Percentiles rank a stretch among this genome's conserved stretches.
Conservation (phyloP, 2,797 vertebrate species). For the Coranthus polyacanthus region DNA sequence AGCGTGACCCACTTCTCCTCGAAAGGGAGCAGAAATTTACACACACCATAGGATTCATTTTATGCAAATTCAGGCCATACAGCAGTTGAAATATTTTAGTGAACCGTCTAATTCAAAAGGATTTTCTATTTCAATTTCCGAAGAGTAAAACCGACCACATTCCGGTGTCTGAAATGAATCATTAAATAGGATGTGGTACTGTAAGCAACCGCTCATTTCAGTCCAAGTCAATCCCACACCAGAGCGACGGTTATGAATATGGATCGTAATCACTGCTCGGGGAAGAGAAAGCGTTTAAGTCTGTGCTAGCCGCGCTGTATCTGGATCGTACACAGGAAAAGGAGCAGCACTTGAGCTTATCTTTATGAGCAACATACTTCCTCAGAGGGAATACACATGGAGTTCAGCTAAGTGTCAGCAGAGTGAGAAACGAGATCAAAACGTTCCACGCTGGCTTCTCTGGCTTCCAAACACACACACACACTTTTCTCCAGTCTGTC, state of each 20-base stretch:
- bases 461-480: slow-evolving; percentile 20
- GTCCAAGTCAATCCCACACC: slow-evolving; percentile 8
- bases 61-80: slow-evolving; percentile 68
- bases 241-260: slow-evolving; percentile 43
- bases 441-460: slow-evolving; percentile 6
- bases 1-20: slow-evolving; percentile 74
- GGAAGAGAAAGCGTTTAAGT: slow-evolving; percentile 3
- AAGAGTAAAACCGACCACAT: slow-evolving; percentile 19
- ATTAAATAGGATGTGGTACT: slow-evolving; percentile 31
- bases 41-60: slow-evolving; percentile 62
- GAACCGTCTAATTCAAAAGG: slow-evolving; percentile 46
- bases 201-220: slow-evolving; percentile 15
- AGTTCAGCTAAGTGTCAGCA: slow-evolving; percentile 18
- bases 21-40: slow-evolving; percentile 55
- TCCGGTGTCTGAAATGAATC: slow-evolving; percentile 46
- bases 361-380: neutral
- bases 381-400: slow-evolving; percentile 4
- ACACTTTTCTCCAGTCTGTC: neutral
- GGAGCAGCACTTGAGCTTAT: neutral
- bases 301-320: neutral
- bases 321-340: neutral
- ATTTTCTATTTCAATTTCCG: slow-evolving; percentile 41
- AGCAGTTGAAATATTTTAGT: slow-evolving; percentile 47
- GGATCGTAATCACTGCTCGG: slow-evolving; percentile 11
- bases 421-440: neutral